Conservation (phyloP, 2,113 vertebrate species). For the Megalops atlanticus region DNA sequence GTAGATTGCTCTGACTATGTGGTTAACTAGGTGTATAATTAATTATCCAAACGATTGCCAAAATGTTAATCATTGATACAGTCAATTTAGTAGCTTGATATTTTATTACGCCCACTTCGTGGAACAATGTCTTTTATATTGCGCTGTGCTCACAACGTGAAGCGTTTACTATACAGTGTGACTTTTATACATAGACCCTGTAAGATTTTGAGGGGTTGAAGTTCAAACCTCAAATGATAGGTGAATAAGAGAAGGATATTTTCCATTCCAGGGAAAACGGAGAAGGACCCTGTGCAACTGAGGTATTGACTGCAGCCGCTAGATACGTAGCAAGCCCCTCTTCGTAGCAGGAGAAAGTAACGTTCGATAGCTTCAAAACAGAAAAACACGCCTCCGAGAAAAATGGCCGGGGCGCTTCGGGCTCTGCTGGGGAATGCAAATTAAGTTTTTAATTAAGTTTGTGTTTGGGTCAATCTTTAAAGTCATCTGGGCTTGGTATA, state of each 20-base stretch:
- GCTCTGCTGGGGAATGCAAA: neutral
- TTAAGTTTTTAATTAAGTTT: conserved; percentile 4
- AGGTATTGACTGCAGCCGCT: neutral
- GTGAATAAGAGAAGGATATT: neutral
- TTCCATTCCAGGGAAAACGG: neutral
- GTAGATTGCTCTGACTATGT: too few species aligned
- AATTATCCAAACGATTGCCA: too few species aligned
- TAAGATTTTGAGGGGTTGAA: neutral
- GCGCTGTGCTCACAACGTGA: neutral
- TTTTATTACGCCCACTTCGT: too few species aligned
- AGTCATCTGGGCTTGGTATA: too few species aligned
- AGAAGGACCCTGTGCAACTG: neutral
- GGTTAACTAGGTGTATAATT: too few species aligned
- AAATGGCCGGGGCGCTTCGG: neutral
- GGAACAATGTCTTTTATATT: neutral
- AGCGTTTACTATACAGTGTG: neutral
- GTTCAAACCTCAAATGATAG: neutral
- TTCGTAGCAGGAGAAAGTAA: neutral
- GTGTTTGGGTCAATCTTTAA: neutral
- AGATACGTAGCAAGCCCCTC: neutral
- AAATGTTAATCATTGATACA: too few species aligned
- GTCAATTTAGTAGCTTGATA: too few species aligned
- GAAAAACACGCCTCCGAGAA: neutral
- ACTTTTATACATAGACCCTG: neutral
- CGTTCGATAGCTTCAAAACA: neutral